Evolutionary conservation across 2,113 vertebrate species (phyloP).

Genomic region (Xenus cinereus): DNA sequence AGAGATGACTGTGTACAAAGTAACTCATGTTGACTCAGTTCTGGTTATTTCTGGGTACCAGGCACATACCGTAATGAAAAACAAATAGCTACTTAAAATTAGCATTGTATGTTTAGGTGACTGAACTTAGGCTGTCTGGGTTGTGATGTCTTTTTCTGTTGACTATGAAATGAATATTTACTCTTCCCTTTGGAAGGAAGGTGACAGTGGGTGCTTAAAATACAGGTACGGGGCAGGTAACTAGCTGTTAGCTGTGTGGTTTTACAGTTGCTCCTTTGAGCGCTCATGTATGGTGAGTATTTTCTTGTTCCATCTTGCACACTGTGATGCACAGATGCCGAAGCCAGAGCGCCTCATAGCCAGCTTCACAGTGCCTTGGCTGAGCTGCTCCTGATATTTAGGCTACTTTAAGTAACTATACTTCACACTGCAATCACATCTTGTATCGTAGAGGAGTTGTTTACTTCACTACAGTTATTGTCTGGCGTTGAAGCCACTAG

Average conservation of each 20-base stretch:
- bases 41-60: neutral
- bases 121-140: neutral
- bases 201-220: neutral
- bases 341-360: neutral
- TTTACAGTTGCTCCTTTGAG: neutral
- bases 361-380: neutral
- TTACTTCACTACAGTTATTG: neutral
- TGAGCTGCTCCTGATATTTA: neutral
- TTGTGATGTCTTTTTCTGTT: neutral
- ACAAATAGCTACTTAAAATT: neutral
- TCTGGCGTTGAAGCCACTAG: neutral
- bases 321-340: neutral
- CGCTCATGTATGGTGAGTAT: fast-evolving
- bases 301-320: neutral
- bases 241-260: neutral
- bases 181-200: neutral
- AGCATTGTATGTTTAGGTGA: neutral
- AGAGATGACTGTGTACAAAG: neutral
- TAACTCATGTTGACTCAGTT: neutral
- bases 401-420: neutral
- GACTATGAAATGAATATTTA: neutral
- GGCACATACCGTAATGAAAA: neutral
- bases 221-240: neutral
- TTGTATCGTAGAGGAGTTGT: neutral
- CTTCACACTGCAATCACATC: neutral